Percentiles rank a stretch among this genome's conserved stretches.
Evolutionary conservation across 2,888 invertebrate species (phyloP).

Genomic region (Eristalis pertinax): DNA sequence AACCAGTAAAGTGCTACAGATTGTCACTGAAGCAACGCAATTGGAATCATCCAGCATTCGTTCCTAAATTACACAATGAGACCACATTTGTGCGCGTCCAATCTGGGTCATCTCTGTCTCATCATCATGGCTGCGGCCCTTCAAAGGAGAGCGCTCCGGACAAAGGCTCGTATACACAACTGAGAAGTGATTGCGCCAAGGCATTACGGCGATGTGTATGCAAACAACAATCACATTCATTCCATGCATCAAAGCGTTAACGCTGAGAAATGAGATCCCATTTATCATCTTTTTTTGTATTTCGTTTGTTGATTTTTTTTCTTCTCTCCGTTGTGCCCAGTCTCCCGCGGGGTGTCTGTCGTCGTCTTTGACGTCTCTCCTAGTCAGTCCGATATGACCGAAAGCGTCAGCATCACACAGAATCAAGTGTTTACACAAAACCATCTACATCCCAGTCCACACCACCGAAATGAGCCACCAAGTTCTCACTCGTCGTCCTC

Average conservation of each 20-base stretch:
- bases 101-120: conserved; percentile 7
- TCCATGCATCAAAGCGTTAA: conserved; percentile 56
- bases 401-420: conserved; percentile 15
- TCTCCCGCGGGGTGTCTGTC: neutral
- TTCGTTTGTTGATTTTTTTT: neutral
- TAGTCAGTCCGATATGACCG: neutral
- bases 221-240: conserved; percentile 49
- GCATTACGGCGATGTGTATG: conserved; percentile 22
- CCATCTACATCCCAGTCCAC: conserved; percentile 47
- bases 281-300: conserved; percentile 35
- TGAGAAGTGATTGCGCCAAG: conserved; percentile 36
- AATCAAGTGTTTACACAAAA: conserved; percentile 57
- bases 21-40: too few species aligned
- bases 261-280: conserved; percentile 63
- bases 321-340: neutral
- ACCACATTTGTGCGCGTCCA: neutral
- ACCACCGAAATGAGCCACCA: conserved; percentile 46
- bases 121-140: neutral
- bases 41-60: neutral
- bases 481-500: conserved; percentile 27
- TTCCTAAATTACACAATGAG: neutral
- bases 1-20: too few species aligned
- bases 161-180: neutral
- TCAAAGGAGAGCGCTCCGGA: neutral
- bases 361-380: neutral